Percentiles rank a stretch among this genome's conserved stretches.
These are phyloP conservation scores for Acrocyrtus sp. DNA, from an alignment of 2,888 invertebrate species.

Conservation along the genomic window DNA sequence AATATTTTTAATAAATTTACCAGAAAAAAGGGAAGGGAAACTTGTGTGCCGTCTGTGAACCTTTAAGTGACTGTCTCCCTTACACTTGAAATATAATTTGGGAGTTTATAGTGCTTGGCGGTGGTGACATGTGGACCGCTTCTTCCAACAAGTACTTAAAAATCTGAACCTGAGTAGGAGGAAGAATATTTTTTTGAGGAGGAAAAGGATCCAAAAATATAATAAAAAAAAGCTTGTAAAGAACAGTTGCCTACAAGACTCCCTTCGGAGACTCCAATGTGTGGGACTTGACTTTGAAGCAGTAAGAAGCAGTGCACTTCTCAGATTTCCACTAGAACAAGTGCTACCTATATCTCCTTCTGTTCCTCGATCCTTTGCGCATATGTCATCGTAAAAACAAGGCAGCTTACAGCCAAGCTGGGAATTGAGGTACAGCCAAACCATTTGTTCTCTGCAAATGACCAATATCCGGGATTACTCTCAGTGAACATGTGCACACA, in stretches of 20 bases:
- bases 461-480: conserved; percentile 40
- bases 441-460: conserved; percentile 38
- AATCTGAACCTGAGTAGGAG: neutral
- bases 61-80: neutral
- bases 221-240: no score
- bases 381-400: neutral
- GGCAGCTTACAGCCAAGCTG: no score
- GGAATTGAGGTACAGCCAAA: conserved; percentile 6
- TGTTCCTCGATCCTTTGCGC: no score
- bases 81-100: no score
- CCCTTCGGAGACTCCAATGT: conserved; percentile 14
- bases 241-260: conserved; percentile 32
- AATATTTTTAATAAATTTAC: neutral
- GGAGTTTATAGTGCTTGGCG: no score
- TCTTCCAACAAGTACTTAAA: neutral
- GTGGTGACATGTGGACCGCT: conserved; percentile 33
- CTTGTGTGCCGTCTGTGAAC: no score
- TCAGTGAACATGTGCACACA: conserved; percentile 22
- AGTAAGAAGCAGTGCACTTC: conserved; percentile 22
- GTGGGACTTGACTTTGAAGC: neutral
- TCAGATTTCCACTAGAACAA: conserved; percentile 39
- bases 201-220: neutral
- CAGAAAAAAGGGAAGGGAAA: conserved; percentile 1
- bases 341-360: conserved; percentile 11
- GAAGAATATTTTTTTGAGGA: neutral